Base-by-base conservation (phyloP, 2,113 vertebrate genomes). In the Seriola rivoliana region DNA sequence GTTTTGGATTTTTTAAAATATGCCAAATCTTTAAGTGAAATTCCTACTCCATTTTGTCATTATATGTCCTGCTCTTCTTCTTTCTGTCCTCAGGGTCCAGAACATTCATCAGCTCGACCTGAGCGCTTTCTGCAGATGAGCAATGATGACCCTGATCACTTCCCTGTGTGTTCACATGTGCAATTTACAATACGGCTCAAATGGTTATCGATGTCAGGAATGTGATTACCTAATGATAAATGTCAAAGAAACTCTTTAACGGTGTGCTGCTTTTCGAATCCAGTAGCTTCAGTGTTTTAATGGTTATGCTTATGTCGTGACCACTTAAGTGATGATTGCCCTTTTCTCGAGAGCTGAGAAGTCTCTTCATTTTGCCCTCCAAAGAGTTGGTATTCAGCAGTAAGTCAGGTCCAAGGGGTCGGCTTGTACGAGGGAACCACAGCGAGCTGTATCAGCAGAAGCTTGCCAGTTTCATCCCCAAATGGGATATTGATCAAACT, bases 121-220 rank as follows among this genome's bases (percentile, higher is more conserved):
- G 97, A 98, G 81, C 93, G 96, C 40, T 98, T 98, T 91, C 89
- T 98, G 83, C 97, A 99, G 95, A 98, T 98, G 97, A 97, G 97
- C 93, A 98, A 97, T 0, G 97, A 99, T 2, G 97, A 98, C 86
- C 96, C 97, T 0, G 97, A 98, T 1, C 95, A 96, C 85, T 96
- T 97, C 78, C 97, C 96, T 0, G 97, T 97, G 92, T 93, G 97
- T 94, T 59, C 17, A 62, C 60, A 71, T 71, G n/a, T 44, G 57
- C 36, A 50, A 54, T 71, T 67, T 63, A 65, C 29, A 44, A 59
- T 38, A 62, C 21, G 9, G n/a, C n/a, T 69, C 17, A 48, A 70
- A 52, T 71, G 23, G 38, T 42, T 52, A 44, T 34, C 34, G 21
- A 9, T 67, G 42, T 50, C 3, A 50, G 19, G 2, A 55, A 5